These are phyloP conservation scores for Collichthys lucidus DNA, from an alignment of 2,113 vertebrate species.

Conservation along the genomic window DNA sequence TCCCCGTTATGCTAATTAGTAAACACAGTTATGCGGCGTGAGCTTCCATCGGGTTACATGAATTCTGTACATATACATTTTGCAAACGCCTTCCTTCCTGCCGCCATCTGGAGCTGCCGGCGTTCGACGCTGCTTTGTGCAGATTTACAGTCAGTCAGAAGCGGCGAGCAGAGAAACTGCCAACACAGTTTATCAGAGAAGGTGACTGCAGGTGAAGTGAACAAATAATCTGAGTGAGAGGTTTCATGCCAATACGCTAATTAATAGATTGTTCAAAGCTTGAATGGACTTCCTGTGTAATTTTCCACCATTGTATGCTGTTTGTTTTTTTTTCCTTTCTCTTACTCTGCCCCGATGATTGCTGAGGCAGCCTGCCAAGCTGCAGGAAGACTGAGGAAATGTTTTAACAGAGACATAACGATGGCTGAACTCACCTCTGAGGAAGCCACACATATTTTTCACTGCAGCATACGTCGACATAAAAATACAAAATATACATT, in stretches of 20 bases:
- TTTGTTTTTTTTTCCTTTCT: slow-evolving; percentile 16
- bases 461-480: not conserved
- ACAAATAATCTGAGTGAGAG: not conserved
- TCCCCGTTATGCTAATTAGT: not conserved
- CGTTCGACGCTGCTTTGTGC: slow-evolving; percentile 15
- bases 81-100: slow-evolving; percentile 13
- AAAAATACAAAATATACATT: no score
- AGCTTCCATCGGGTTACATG: slow-evolving; percentile 17
- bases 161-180: slow-evolving; percentile 3
- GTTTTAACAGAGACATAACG: not conserved
- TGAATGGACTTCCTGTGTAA: slow-evolving; percentile 40
- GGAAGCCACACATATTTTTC: not conserved
- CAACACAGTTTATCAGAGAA: slow-evolving; percentile 1
- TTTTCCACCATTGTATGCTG: slow-evolving; percentile 24
- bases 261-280: slow-evolving; percentile 37
- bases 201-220: not conserved
- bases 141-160: slow-evolving; percentile 4
- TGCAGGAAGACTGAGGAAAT: slow-evolving; percentile 13
- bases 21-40: not conserved
- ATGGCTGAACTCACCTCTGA: not conserved
- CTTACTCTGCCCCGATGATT: slow-evolving; percentile 12
- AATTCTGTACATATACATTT: slow-evolving; percentile 32
- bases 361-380: slow-evolving; percentile 7
- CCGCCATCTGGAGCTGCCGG: slow-evolving; percentile 40
- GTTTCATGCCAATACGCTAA: slow-evolving; percentile 36